These are phyloP conservation scores for Crocuta crocuta DNA, from an alignment of 2,113 vertebrate species.

Conservation along the genomic window DNA sequence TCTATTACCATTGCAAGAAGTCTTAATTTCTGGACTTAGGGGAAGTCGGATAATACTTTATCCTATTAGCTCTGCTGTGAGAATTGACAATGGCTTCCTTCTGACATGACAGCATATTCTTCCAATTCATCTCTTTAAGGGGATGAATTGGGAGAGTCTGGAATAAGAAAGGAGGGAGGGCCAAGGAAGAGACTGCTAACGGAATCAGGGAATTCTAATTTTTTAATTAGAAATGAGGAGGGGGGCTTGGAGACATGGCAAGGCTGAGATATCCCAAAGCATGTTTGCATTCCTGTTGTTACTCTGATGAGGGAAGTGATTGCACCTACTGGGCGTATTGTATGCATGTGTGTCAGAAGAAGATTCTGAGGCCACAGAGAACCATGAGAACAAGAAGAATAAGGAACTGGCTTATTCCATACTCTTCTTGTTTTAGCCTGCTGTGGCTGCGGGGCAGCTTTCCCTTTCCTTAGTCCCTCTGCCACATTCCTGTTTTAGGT, in stretches of 20 bases:
- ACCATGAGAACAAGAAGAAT: not conserved
- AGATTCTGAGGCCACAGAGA: not conserved
- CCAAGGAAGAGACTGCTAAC: constrained; percentile 9
- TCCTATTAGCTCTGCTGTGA: constrained; percentile 76
- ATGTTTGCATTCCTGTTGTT: not conserved
- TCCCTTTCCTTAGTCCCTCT: not conserved
- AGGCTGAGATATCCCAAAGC: not conserved
- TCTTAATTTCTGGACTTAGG: constrained; percentile 81
- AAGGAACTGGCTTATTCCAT: not conserved
- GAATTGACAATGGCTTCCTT: constrained; percentile 72
- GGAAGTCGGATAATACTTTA: constrained; percentile 73
- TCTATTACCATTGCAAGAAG: constrained; percentile 69
- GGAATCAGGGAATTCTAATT: not conserved
- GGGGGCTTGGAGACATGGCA: not conserved
- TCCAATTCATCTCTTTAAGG: constrained; percentile 71
- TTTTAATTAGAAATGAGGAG: constrained; percentile 6
- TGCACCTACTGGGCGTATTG: not conserved
- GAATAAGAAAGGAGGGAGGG: constrained; percentile 35
- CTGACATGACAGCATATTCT: constrained; percentile 64
- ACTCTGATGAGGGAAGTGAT: not conserved
- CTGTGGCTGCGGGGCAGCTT: not conserved
- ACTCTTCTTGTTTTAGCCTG: not conserved
- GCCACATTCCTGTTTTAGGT: not conserved
- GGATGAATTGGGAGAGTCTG: constrained; percentile 14
- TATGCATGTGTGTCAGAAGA: not conserved